A percentile compares a stretch with the other conserved stretches of the same genome.
Evolutionary conservation across 2,888 invertebrate genomes (phyloP).

Genomic region (Aplocera efformata): DNA sequence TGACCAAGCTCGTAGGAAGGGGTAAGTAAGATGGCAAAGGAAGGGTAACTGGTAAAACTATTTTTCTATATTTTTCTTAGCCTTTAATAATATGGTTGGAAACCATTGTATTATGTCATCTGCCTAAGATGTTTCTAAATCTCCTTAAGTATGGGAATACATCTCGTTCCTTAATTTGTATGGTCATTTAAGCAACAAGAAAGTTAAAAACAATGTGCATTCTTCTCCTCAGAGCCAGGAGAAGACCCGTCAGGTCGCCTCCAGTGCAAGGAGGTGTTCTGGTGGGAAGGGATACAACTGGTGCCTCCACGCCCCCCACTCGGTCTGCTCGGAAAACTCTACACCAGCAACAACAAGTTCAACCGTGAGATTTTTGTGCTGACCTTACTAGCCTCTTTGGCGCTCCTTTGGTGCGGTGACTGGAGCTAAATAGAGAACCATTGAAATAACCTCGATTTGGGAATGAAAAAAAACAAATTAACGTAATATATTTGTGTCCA

Average conservation of each 20-base stretch:
- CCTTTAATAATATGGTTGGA: too few species aligned
- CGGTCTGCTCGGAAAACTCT: slow-evolving; percentile 81
- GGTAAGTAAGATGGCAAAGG: too few species aligned
- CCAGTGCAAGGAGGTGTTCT: slow-evolving; percentile 83
- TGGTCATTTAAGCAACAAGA: too few species aligned
- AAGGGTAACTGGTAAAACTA: too few species aligned
- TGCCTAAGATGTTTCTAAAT: too few species aligned
- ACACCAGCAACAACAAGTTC: slow-evolving; percentile 73
- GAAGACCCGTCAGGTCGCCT: slow-evolving; percentile 75
- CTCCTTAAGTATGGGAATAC: too few species aligned
- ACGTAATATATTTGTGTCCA: too few species aligned
- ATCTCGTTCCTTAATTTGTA: too few species aligned
- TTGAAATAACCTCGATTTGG: too few species aligned
- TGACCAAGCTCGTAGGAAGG: slow-evolving; percentile 83
- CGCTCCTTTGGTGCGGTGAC: slow-evolving; percentile 7
- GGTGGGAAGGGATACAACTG: slow-evolving; percentile 87
- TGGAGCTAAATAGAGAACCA: background rate
- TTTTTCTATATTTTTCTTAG: too few species aligned
- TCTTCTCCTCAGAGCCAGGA: slow-evolving; percentile 49
- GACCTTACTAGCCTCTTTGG: slow-evolving; percentile 16
- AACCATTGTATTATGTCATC: too few species aligned
- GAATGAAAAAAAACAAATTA: too few species aligned
- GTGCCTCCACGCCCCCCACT: slow-evolving; percentile 82
- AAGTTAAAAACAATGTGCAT: background rate
- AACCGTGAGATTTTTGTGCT: slow-evolving; percentile 61